phyloP scores from a whole-genome alignment of 2,113 vertebrate genomes.

The Gymnogyps californianus region DNA sequence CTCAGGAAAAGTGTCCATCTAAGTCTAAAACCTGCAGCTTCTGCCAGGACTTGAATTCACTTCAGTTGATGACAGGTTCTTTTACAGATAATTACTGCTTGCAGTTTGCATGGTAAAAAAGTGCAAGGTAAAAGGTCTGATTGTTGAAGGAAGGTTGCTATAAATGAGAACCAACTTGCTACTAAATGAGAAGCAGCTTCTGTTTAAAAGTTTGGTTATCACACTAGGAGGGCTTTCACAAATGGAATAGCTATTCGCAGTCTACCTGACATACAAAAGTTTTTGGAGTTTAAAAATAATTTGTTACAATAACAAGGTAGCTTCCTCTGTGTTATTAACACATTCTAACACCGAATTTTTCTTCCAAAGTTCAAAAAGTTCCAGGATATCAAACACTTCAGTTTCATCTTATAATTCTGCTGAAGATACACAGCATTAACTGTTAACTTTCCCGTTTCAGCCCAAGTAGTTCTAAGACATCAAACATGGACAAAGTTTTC shows the following conservation, averaged over 20 bases:
- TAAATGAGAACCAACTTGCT: neutral
- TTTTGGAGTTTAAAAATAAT: neutral
- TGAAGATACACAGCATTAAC: neutral
- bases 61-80: neutral
- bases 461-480: neutral
- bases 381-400: neutral
- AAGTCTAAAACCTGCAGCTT: neutral
- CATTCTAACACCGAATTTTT: neutral
- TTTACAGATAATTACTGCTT: slow-evolving; percentile 10
- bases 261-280: neutral
- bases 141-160: neutral
- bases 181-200: neutral
- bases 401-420: neutral
- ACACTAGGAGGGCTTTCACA: neutral
- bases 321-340: neutral
- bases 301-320: neutral
- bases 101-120: neutral
- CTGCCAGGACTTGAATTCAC: neutral
- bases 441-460: neutral
- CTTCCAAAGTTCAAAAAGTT: neutral
- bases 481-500: neutral
- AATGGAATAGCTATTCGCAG: neutral
- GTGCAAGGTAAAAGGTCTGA: neutral
- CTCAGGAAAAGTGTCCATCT: neutral
- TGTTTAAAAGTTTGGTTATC: neutral